Conservation (phyloP, 2,888 invertebrate genomes). For the Helobdella robusta region DNA sequence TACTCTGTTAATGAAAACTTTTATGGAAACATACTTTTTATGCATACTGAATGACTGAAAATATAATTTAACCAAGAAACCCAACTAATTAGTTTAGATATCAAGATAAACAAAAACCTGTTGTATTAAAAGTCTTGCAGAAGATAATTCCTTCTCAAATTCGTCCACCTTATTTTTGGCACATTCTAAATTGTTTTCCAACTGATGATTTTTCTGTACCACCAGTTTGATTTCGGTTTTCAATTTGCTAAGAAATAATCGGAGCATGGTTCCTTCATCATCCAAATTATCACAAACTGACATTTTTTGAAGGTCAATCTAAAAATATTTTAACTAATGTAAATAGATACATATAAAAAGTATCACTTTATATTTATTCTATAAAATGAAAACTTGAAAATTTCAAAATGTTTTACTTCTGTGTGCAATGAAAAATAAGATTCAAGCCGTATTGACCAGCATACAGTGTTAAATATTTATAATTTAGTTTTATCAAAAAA, state of each 20-base stretch:
- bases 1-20: too few species aligned
- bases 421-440: too few species aligned
- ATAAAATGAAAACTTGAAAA: too few species aligned
- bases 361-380: too few species aligned
- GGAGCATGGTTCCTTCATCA: slow-evolving; percentile 94
- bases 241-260: slow-evolving; percentile 94
- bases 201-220: slow-evolving; percentile 67
- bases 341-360: too few species aligned
- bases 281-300: slow-evolving; percentile 58
- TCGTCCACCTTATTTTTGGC: slow-evolving; percentile 76
- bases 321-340: too few species aligned
- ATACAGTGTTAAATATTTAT: too few species aligned
- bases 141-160: slow-evolving; percentile 81
- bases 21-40: too few species aligned
- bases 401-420: too few species aligned
- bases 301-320: slow-evolving; percentile 19
- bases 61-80: neutral
- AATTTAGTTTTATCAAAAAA: too few species aligned
- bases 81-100: neutral
- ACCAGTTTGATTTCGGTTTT: slow-evolving; percentile 96
- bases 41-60: too few species aligned
- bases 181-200: slow-evolving; percentile 78
- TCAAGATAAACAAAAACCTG: slow-evolving; percentile 53
- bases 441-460: too few species aligned
- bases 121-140: slow-evolving; percentile 77